phyloP scores from a whole-genome alignment of 2,113 vertebrate species.

The Fregata magnificens region DNA sequence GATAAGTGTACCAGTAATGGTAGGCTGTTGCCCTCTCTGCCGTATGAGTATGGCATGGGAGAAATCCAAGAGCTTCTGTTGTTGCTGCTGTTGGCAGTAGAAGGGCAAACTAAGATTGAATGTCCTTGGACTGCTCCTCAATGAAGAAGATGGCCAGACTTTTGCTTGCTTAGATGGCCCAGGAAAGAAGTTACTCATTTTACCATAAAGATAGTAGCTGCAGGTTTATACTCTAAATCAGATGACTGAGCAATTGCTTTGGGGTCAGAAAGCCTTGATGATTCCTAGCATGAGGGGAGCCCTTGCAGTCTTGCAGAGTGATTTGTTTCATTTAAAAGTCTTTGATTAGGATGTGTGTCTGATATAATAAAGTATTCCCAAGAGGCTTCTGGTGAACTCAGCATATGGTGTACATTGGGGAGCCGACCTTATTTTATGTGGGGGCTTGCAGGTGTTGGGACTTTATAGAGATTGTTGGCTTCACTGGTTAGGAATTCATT shows the following conservation, averaged over 20 bases:
- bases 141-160: not conserved
- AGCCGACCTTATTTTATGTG: not conserved
- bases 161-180: not conserved
- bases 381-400: not conserved
- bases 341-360: not conserved
- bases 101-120: not conserved
- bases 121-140: not conserved
- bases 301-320: not conserved
- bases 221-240: not conserved
- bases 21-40: not conserved
- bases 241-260: not conserved
- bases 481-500: not conserved
- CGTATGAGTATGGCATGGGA: not conserved
- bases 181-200: not conserved
- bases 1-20: too few species aligned
- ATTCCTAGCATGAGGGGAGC: not conserved
- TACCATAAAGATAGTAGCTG: not conserved
- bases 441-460: not conserved
- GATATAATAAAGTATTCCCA: not conserved
- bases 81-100: not conserved
- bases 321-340: not conserved
- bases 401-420: accelerated
- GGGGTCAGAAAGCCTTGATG: not conserved
- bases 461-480: not conserved
- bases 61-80: not conserved